Evolutionary conservation across 2,888 invertebrate genomes (phyloP), one percentile per base, ranked within the genome.

Genomic region (Thymelicus lineola): DNA sequence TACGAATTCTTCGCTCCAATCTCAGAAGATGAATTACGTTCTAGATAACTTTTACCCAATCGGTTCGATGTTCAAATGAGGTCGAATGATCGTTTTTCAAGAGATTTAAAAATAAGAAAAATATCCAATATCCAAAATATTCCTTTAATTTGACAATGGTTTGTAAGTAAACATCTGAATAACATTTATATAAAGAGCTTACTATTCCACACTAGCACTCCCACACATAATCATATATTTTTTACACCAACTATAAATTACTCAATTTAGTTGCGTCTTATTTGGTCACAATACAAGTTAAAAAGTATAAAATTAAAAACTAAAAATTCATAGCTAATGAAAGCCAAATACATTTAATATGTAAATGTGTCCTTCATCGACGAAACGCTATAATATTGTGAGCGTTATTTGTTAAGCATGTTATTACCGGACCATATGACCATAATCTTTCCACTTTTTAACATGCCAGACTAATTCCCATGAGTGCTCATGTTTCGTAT

Each of bases 141-240:
- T 46, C 57, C 14, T 65, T 65, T 65, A 58, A 46, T 65, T 58
- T 53, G 65, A 65, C 58, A n/a, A 58, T 57, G 42, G 57, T 65
- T 46, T 57, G 46, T 45, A 58, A 15, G 35, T 58, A 65, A 58
- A 65, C 14, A 46, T 58, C 58, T 66, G 17, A 17, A 64, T 58
- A 66, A 66, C 65, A 65, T 57, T 58, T 55, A 45, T 55, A 45
- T 66, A 66, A 65, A 58, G 65, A 65, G 38, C 57, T 65, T 45
- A 7, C n/a, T 35, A 57, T 12, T 15, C 57, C 7, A 48, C 63
- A 45, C 45, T 45, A 35, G 38, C 53, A 53, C 28, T 57, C 55
- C 20, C 55, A 64, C 55, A 55, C 55, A 55, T 42, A 64, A 53
- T 55, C 64, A 64, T 38, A 62, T 45, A 62, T 42, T 38, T 38